phyloP scores from a whole-genome alignment of 2,888 invertebrate species.

The Adineta ricciae region DNA sequence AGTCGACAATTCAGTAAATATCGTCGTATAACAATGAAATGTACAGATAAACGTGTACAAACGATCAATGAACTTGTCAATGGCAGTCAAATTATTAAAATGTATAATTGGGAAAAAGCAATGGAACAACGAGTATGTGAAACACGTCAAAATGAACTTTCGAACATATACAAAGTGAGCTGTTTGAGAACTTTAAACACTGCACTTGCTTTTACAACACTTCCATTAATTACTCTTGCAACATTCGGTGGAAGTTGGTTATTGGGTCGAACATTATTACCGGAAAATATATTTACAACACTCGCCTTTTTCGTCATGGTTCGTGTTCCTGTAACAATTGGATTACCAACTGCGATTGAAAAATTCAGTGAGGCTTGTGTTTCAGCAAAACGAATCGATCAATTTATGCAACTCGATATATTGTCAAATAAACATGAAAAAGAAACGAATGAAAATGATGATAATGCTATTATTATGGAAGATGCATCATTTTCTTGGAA shows the following conservation, averaged over 20 bases:
- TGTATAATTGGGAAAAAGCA: conserved; percentile 88
- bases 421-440: not conserved
- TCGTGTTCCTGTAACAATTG: not conserved
- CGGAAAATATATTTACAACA: not conserved
- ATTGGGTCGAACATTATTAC: not conserved
- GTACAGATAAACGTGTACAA: conserved; percentile 68
- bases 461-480: not conserved
- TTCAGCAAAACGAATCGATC: not conserved
- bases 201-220: not conserved
- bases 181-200: not conserved
- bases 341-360: not conserved
- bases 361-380: not conserved
- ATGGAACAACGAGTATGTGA: conserved; percentile 56
- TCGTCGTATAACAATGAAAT: not conserved
- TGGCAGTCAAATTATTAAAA: conserved; percentile 87
- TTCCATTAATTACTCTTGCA: not conserved
- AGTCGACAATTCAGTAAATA: not conserved
- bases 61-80: conserved; percentile 87
- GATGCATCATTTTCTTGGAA: not conserved
- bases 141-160: not conserved
- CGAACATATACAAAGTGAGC: not conserved
- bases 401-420: not conserved
- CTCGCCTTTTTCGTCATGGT: not conserved
- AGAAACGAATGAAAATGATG: not conserved
- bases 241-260: not conserved